These are phyloP conservation scores for Gyps fulvus DNA, from an alignment of 2,113 vertebrate genomes.

Conservation along the genomic window DNA sequence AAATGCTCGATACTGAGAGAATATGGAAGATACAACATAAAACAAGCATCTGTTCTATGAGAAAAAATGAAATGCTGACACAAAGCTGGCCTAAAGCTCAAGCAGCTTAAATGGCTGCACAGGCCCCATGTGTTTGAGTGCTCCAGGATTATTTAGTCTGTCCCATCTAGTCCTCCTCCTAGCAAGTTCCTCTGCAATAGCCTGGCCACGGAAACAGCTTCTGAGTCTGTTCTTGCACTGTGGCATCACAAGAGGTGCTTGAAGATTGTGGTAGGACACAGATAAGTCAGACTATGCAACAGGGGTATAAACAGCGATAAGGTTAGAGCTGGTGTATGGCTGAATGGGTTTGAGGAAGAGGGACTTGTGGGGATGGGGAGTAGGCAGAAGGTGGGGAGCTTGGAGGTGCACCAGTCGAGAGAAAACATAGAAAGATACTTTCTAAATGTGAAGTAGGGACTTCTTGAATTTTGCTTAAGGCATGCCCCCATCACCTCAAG, in stretches of 20 bases:
- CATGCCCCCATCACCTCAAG: background rate
- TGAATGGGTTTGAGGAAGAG: background rate
- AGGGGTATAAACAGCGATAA: background rate
- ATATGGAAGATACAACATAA: conserved; percentile 12
- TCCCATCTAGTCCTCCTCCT: background rate
- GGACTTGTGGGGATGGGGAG: background rate
- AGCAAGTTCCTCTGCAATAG: background rate
- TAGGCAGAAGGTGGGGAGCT: background rate
- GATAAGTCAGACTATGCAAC: background rate
- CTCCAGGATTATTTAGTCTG: background rate
- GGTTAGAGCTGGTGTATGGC: background rate
- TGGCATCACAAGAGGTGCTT: background rate
- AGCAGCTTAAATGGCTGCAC: background rate
- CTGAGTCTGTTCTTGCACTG: background rate
- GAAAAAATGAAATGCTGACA: conserved; percentile 28
- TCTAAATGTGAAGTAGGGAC: background rate
- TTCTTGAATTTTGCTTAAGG: background rate
- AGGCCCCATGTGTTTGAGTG: background rate
- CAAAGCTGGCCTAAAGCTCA: background rate
- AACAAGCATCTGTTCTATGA: background rate
- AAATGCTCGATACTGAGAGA: background rate
- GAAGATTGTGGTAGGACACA: background rate
- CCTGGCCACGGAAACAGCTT: background rate
- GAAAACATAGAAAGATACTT: background rate
- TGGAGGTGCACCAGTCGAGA: background rate